These are phyloP conservation scores for Chionomys nivalis DNA, from an alignment of 2,113 vertebrate genomes.

Conservation along the genomic window DNA sequence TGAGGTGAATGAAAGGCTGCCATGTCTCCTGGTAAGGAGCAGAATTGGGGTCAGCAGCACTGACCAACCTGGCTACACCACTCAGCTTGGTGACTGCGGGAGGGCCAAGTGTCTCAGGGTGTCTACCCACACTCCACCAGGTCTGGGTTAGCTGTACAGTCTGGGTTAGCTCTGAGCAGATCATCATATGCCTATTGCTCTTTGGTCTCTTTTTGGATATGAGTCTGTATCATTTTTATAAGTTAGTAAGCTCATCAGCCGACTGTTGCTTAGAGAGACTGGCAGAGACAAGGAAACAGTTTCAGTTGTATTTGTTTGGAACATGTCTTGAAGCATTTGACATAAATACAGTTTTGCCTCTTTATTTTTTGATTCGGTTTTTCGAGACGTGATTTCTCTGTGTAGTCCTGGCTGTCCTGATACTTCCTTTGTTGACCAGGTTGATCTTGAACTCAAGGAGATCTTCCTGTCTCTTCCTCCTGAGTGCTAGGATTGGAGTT, in stretches of 20 bases:
- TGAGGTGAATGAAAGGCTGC: neutral
- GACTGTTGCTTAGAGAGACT: neutral
- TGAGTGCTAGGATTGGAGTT: neutral
- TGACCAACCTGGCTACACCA: rapidly evolving
- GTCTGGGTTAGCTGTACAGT: too few relatives aligned
- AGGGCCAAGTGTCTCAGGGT: too few relatives aligned
- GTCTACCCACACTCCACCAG: neutral
- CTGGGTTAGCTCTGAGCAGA: neutral
- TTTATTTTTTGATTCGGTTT: neutral
- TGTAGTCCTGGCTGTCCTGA: neutral
- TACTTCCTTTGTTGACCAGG: neutral
- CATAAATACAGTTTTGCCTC: neutral
- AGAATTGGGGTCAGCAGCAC: neutral
- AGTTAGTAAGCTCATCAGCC: neutral
- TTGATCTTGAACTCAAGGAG: neutral
- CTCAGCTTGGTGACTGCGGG: rapidly evolving
- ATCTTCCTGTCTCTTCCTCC: neutral
- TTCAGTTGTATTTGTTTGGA: neutral
- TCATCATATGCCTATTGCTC: rapidly evolving
- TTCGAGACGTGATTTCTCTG: neutral
- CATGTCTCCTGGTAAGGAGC: too few relatives aligned
- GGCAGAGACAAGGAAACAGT: neutral
- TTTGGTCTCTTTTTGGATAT: neutral
- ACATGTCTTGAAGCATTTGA: neutral
- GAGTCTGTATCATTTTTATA: neutral